Evolutionary conservation across 2,888 invertebrate genomes (phyloP), one percentile per base, ranked within the genome.

Genomic region (Apamea monoglypha): DNA sequence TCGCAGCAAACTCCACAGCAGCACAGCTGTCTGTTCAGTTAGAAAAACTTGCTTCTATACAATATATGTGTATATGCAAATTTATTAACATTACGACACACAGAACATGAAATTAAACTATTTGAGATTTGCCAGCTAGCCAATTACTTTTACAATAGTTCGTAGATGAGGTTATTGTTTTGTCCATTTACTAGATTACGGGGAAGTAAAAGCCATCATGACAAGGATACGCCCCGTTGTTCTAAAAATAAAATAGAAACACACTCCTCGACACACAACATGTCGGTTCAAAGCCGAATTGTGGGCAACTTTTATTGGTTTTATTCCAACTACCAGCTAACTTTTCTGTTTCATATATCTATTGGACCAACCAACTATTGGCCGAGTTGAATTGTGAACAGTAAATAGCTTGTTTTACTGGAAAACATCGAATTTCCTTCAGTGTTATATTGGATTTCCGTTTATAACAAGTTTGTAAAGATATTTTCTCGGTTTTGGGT

Each of bases 281-380:
- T 92, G 95, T 92, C 92, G 68, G 79, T 92, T 90, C 90, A 91
- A 93, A 92, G 89, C 91, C 91, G 91, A 93, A 92, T 91, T 92
- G 93, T 90, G 93, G 92, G 90, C 83, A 95, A 96, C 91, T 96
- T 96, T 95, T 95, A 96, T 96, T 96, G 94, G 89, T 91, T 95
- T 93, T 93, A 94, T 93, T 92, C 92, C 84, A 90, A 92, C 93
- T 92, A 94, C 91, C 92, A 82, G 47, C 56, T 83, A 94, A 95
- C 91, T 95, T 95, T 95, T 92, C 91, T 93, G 91, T 94, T 94
- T 92, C 93, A 92, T 92, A 93, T 93, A 94, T 95, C 94, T 94
- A 93, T 94, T 91, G 94, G 91, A 91, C 90, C 91, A 90, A 92
- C 90, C 90, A 90, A 91, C 92, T 92, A 94, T 94, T 92, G 94